Evolutionary conservation across 2,113 vertebrate species (phyloP).

Genomic region (Tringa solitaria): DNA sequence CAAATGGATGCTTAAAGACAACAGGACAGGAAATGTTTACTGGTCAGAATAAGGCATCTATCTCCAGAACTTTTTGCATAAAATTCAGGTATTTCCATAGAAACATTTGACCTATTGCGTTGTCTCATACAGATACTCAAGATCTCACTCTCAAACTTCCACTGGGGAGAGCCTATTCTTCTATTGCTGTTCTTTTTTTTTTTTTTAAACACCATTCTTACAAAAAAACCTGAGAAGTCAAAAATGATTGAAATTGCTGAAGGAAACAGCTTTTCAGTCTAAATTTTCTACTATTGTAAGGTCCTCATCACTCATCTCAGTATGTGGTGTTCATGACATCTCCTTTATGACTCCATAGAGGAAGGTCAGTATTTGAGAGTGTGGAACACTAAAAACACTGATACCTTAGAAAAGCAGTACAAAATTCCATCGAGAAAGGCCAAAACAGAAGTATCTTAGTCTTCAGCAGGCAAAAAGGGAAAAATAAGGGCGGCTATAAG

Average conservation of each 20-base stretch:
- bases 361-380: not conserved
- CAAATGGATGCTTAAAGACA: not conserved
- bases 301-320: not conserved
- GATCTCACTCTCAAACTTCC: not conserved
- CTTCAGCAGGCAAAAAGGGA: not conserved
- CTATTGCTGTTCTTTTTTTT: not conserved
- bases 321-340: not conserved
- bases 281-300: not conserved
- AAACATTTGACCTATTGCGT: not conserved
- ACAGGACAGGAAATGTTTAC: not conserved
- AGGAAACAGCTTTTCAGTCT: not conserved
- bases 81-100: not conserved
- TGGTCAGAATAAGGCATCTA: not conserved
- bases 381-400: not conserved
- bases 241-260: not conserved
- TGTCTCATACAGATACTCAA: not conserved
- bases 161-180: not conserved
- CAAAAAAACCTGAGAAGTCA: not conserved
- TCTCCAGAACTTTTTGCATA: not conserved
- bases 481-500: not conserved
- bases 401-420: not conserved
- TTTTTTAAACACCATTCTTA: not conserved
- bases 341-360: not conserved
- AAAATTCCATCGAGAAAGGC: not conserved
- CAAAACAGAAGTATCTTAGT: not conserved